Base-by-base conservation (phyloP, 2,113 vertebrate species). In the Cryptomyrus ogoouensis region DNA sequence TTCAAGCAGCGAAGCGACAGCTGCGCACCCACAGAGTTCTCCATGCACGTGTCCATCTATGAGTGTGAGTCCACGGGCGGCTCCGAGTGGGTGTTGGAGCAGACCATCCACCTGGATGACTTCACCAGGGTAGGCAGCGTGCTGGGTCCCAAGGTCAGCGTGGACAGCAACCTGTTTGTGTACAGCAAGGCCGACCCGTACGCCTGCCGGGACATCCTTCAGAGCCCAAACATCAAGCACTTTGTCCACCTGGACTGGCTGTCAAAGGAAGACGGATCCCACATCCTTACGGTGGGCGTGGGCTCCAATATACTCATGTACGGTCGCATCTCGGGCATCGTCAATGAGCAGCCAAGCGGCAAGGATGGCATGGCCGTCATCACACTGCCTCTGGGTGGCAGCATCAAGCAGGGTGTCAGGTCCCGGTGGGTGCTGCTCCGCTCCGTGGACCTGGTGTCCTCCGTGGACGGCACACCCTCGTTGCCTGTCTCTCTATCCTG, bases 231-330 rank as follows among this genome's bases (percentile, higher is more conserved):
- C 91, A 98, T 98, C 92, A 99, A 99, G 92, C 98, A 99, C 94
- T 97, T 99, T 74, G 97, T 99, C 47, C 98, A 99, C 93, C 95
- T 99, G 94, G 98, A 99, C 94, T 99, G 98, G 98, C 96, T 99
- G 83, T 99, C 98, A 15, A 99, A 99, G 94, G 98, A 99, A 95
- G 98, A 99, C 53, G 98, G 98, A 15, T 99, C 98, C 5, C 98
- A 99, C 93, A 98, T 99, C 92, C 96, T 99, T 90, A 99, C 98
- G 0, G 97, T 99, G 52, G 98, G 98, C 5, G 97, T 99, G 10
- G 98, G 98, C 89, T 98, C 98, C 91, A 98, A 98, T 93, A 99
- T 99, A 91, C 98, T 99, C 90, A 99, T 99, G 98, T 99, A 98
- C 0, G 98, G 98, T 19, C 97, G 98, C 5, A 97, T 99, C 91